Conservation (phyloP, 1,140 invertebrate genomes). For the Diorhabda sublineata region DNA sequence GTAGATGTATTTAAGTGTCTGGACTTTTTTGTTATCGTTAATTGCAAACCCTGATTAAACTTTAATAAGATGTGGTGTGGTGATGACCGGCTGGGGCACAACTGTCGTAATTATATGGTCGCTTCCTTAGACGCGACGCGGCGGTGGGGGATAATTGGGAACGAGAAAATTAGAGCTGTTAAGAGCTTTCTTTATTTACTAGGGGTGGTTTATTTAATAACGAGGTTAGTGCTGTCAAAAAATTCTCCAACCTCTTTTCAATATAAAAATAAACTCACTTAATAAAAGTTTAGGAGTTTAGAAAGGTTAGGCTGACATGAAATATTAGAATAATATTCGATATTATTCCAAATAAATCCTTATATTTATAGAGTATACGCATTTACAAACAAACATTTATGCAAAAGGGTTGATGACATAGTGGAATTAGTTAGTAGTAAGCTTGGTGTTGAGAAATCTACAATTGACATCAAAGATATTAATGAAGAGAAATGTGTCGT, state of each 20-base stretch:
- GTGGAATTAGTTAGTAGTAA: too few species aligned
- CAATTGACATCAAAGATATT: background rate
- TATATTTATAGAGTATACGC: too few species aligned
- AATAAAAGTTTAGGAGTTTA: too few species aligned
- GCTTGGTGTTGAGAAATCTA: background rate
- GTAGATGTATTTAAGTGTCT: too few species aligned
- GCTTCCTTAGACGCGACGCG: background rate
- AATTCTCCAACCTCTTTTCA: too few species aligned
- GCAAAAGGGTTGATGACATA: too few species aligned
- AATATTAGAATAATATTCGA: too few species aligned
- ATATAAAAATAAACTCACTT: too few species aligned
- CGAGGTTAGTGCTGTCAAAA: background rate
- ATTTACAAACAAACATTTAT: background rate
- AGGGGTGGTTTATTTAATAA: constrained; percentile 26
- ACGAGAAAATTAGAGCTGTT: constrained; percentile 27
- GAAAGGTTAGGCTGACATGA: too few species aligned
- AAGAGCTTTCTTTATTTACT: constrained; percentile 27
- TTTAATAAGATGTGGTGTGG: constrained; percentile 23
- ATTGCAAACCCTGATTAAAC: constrained; percentile 30
- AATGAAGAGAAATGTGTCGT: too few species aligned
- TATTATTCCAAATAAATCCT: too few species aligned
- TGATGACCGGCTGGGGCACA: constrained; percentile 32
- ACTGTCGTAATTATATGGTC: constrained; percentile 32
- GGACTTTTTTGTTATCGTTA: constrained; percentile 20
- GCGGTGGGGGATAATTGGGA: constrained; percentile 24